These are phyloP conservation scores for Poeciliopsis retropinna DNA, from an alignment of 2,113 vertebrate species.

Conservation along the genomic window DNA sequence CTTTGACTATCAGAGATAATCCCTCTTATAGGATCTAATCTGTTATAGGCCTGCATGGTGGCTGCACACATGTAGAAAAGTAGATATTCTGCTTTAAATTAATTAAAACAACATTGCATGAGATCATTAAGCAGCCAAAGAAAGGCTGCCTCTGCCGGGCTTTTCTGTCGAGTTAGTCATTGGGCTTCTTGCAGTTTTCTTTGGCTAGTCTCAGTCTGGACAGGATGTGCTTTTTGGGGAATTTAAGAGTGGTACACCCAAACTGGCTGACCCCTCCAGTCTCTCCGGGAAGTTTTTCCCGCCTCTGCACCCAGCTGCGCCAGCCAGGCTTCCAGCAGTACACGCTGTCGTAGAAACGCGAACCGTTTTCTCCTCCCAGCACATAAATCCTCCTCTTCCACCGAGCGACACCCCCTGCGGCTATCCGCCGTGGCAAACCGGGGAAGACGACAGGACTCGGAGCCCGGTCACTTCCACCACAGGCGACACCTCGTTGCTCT, in stretches of 20 bases:
- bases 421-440: constrained; percentile 80
- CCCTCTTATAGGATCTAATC: background rate
- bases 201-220: constrained; percentile 77
- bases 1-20: constrained; percentile 13
- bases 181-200: constrained; percentile 72
- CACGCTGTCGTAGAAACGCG: constrained; percentile 81
- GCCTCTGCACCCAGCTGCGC: constrained; percentile 85
- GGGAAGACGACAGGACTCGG: constrained; percentile 82
- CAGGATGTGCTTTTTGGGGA: constrained; percentile 84
- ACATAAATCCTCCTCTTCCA: constrained; percentile 86
- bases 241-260: constrained; percentile 83
- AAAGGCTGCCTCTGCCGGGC: background rate
- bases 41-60: constrained; percentile 6
- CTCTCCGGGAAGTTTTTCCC: constrained; percentile 82
- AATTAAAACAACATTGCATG: constrained; percentile 7
- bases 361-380: constrained; percentile 83
- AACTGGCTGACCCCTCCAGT: constrained; percentile 84
- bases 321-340: constrained; percentile 87
- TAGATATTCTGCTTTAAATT: constrained; percentile 25
- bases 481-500: constrained; percentile 59
- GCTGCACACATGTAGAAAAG: constrained; percentile 38
- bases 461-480: constrained; percentile 76
- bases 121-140: constrained; percentile 6
- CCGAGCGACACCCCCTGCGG: constrained; percentile 80
- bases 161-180: constrained; percentile 32